Conservation (phyloP, 2,113 vertebrate genomes). For the Salvelinus alpinus region DNA sequence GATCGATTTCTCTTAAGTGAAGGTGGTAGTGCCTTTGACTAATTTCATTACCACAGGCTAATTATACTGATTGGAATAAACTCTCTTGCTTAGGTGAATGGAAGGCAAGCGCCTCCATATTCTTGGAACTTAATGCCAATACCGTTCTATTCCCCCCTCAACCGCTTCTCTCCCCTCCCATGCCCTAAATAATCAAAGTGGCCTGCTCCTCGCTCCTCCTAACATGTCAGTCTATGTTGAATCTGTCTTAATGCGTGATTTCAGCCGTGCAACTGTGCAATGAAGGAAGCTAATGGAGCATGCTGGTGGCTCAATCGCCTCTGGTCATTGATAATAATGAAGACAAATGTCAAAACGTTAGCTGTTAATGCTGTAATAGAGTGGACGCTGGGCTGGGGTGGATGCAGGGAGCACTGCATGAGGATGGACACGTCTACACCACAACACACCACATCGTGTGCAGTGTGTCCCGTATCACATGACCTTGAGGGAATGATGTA, state of each 20-base stretch:
- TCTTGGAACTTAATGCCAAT: no score
- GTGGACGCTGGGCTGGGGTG: slow-evolving; percentile 67
- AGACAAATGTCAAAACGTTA: slow-evolving; percentile 83
- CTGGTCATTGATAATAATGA: slow-evolving; percentile 82
- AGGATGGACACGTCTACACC: no score
- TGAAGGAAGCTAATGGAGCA: slow-evolving; percentile 77
- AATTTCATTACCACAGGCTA: slow-evolving; percentile 80
- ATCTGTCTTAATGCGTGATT: slow-evolving; percentile 74
- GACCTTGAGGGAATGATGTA: neutral
- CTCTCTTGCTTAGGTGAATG: slow-evolving; percentile 72
- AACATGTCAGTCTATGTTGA: slow-evolving; percentile 69
- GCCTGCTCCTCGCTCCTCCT: slow-evolving; percentile 57
- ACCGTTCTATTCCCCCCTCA: slow-evolving; percentile 2
- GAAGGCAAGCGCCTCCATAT: no score
- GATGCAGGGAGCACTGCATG: slow-evolving; percentile 30
- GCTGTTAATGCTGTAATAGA: slow-evolving; percentile 77
- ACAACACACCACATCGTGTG: no score
- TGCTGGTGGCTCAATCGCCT: slow-evolving; percentile 76
- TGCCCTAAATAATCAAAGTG: slow-evolving; percentile 65
- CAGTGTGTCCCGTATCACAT: neutral
- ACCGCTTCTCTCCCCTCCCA: neutral
- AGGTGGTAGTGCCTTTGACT: slow-evolving; percentile 76
- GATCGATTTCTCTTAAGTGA: slow-evolving; percentile 81
- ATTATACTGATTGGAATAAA: slow-evolving; percentile 82
- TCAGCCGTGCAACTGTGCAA: slow-evolving; percentile 76